These are phyloP conservation scores for Delia radicum DNA, from an alignment of 1,140 invertebrate species.

Conservation along the genomic window DNA sequence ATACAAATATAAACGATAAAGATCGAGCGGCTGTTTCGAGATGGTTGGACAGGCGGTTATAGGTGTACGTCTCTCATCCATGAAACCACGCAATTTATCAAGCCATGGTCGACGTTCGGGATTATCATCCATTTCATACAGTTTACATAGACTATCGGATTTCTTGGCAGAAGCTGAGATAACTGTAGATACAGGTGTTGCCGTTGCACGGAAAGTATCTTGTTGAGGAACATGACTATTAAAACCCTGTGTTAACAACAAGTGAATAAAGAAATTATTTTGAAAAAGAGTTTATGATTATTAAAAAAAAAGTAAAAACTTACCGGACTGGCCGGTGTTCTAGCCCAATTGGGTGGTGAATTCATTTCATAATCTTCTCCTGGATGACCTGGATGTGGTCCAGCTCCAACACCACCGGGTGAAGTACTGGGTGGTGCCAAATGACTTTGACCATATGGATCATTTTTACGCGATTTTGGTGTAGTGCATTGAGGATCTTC, in stretches of 20 bases:
- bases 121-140: constrained; percentile 96
- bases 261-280: constrained; percentile 44
- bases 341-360: constrained; percentile 79
- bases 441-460: constrained; percentile 65
- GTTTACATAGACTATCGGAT: constrained; percentile 85
- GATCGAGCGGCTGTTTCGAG: constrained; percentile 96
- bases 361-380: constrained; percentile 91
- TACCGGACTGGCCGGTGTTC: constrained; percentile 88
- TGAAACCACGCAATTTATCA: constrained; percentile 88
- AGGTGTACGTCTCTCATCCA: constrained; percentile 90
- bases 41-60: constrained; percentile 95
- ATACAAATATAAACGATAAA: constrained; percentile 91
- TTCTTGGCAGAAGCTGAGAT: constrained; percentile 62
- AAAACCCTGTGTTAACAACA: constrained; percentile 68
- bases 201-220: constrained; percentile 77
- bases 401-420: constrained; percentile 76
- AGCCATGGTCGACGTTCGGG: constrained; percentile 88
- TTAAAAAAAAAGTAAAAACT: constrained; percentile 32
- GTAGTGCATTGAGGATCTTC: constrained; percentile 77
- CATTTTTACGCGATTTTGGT: constrained; percentile 72
- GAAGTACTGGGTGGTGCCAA: constrained; percentile 72
- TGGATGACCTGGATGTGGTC: constrained; percentile 62
- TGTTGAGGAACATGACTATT: constrained; percentile 83
- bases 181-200: constrained; percentile 29
- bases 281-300: background rate